Conservation (phyloP, 2,888 invertebrate species). For the Agrochola lychnidis region DNA sequence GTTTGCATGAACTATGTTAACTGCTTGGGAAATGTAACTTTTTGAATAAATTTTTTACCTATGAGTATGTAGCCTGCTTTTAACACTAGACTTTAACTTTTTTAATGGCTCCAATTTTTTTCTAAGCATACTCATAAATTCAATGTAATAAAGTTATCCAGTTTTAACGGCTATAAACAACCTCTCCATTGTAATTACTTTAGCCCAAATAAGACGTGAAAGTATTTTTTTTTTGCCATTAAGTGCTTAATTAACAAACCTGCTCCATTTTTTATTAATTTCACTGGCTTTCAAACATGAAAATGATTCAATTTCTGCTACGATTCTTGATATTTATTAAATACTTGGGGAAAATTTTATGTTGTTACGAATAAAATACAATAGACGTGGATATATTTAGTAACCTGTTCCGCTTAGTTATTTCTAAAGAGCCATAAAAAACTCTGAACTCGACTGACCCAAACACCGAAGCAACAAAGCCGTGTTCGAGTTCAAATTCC, state of each 20-base stretch:
- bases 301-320: constrained; percentile 10
- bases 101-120: background rate
- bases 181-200: constrained; percentile 17
- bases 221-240: constrained; percentile 29
- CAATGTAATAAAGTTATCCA: background rate
- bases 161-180: constrained; percentile 14
- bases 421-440: too few relatives aligned
- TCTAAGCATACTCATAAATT: background rate
- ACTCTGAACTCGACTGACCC: too few relatives aligned
- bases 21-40: background rate
- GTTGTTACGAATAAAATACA: constrained; percentile 28
- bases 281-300: constrained; percentile 6
- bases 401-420: too few relatives aligned
- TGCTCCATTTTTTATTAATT: constrained; percentile 27
- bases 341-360: background rate
- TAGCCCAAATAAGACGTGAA: constrained; percentile 24
- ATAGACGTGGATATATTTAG: too few relatives aligned
- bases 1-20: background rate
- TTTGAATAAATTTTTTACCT: background rate
- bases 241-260: constrained; percentile 39
- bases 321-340: constrained; percentile 20
- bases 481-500: too few relatives aligned
- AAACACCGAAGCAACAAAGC: too few relatives aligned
- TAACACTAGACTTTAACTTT: constrained; percentile 1
- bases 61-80: background rate